Conservation (phyloP, 1,140 invertebrate genomes). For the Nephila pilipes region DNA sequence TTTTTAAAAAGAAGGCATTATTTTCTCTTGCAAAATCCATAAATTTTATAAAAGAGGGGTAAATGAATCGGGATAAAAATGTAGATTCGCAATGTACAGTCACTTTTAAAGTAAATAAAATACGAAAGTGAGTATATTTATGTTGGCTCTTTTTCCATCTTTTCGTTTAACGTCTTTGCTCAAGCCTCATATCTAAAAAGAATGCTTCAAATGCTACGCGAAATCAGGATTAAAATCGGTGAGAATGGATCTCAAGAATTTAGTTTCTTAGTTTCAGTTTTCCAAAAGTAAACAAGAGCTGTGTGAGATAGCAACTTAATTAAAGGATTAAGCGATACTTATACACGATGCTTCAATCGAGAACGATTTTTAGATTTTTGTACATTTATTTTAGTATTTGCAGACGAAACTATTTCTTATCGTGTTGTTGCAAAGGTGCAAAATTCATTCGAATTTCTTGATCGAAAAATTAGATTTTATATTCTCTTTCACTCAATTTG, state of each 20-base stretch:
- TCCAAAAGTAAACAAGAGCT: constrained; percentile 34
- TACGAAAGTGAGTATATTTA: background rate
- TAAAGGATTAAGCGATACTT: constrained; percentile 43
- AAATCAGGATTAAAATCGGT: constrained; percentile 43
- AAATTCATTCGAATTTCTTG: background rate
- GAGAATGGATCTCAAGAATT: constrained; percentile 18
- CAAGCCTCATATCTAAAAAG: background rate
- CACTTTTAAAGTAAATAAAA: background rate
- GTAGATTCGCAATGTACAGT: background rate
- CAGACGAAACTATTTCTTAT: constrained; percentile 15
- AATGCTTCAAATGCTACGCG: background rate
- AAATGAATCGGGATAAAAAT: background rate
- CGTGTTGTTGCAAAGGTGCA: constrained; percentile 50
- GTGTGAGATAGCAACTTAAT: constrained; percentile 44
- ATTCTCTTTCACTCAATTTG: constrained; percentile 13
- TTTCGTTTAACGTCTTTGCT: background rate
- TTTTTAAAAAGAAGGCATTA: background rate
- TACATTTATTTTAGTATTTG: constrained; percentile 36
- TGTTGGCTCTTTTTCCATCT: background rate
- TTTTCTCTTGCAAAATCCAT: background rate
- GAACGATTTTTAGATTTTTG: constrained; percentile 5
- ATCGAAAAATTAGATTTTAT: constrained; percentile 19
- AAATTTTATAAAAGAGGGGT: background rate
- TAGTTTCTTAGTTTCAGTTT: constrained; percentile 11
- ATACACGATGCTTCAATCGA: background rate